A percentile compares a stretch with the other conserved stretches of the same genome.
phyloP scores from a whole-genome alignment of 2,888 invertebrate genomes.

The Opisthograptis luteolata region DNA sequence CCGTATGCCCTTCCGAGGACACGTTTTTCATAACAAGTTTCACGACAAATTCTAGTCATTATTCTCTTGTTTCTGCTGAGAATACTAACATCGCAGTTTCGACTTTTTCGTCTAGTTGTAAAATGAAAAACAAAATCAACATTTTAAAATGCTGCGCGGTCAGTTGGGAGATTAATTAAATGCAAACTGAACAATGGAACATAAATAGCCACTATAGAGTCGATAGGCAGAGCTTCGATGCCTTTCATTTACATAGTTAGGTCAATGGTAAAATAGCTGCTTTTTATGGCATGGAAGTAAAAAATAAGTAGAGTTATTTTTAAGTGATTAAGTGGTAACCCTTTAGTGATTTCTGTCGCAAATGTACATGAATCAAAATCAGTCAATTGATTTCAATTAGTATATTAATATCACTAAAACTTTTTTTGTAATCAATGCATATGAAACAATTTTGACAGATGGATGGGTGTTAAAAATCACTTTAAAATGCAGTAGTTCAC shows the following conservation, averaged over 20 bases:
- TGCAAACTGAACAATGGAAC: slow-evolving; percentile 28
- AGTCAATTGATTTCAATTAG: too few relatives aligned
- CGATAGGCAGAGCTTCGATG: slow-evolving; percentile 5
- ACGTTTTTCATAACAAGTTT: slow-evolving; percentile 25
- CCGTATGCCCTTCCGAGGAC: slow-evolving; percentile 3
- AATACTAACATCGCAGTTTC: not conserved
- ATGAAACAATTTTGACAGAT: not conserved
- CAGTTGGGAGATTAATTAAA: slow-evolving; percentile 26
- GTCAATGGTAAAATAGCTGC: slow-evolving; percentile 11
- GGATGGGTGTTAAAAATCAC: slow-evolving; percentile 1
- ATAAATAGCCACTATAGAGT: slow-evolving; percentile 24
- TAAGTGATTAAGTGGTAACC: too few relatives aligned
- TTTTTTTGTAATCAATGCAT: too few relatives aligned
- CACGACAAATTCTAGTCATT: not conserved
- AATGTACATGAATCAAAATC: too few relatives aligned
- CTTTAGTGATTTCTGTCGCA: too few relatives aligned
- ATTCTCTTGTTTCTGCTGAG: not conserved
- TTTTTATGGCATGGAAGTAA: too few relatives aligned
- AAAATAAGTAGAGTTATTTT: too few relatives aligned
- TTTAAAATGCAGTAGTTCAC: slow-evolving; percentile 21
- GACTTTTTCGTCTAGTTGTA: not conserved
- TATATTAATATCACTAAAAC: too few relatives aligned
- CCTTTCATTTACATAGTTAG: slow-evolving; percentile 18
- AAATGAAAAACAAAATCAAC: slow-evolving; percentile 6
- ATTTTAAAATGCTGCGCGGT: slow-evolving; percentile 12